Conservation (phyloP, 2,797 vertebrate species). For the Pantherophis alleghaniensis region DNA sequence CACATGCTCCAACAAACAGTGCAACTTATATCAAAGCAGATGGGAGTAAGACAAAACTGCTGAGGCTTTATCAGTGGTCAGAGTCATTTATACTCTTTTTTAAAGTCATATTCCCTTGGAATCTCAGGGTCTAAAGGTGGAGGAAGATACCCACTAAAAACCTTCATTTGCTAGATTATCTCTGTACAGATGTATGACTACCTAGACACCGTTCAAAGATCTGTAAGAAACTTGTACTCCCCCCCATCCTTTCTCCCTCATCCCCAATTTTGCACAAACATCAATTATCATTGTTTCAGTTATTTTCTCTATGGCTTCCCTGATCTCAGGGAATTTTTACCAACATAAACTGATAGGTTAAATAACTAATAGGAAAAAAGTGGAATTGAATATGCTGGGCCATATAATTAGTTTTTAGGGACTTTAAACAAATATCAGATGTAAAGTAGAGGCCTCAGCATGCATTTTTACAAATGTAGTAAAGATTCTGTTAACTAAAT, state of each 20-base stretch:
- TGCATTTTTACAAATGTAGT: neutral
- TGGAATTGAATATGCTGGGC: neutral
- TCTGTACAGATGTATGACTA: neutral
- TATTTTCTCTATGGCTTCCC: neutral
- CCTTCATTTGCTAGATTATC: neutral
- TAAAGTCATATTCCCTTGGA: neutral
- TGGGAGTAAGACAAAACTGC: neutral
- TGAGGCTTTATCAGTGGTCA: neutral
- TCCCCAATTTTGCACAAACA: too few relatives aligned
- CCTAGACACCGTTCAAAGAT: neutral
- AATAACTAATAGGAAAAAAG: neutral
- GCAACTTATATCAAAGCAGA: neutral
- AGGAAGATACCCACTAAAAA: neutral
- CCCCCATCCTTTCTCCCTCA: neutral
- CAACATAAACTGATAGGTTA: neutral
- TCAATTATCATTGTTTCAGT: neutral
- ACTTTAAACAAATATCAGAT: neutral
- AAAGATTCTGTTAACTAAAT: conserved; percentile 3
- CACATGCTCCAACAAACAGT: neutral
- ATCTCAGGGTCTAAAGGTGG: neutral
- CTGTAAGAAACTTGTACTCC: neutral
- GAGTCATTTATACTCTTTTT: neutral
- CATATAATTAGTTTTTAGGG: neutral
- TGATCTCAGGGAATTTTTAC: neutral
- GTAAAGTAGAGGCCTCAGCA: neutral